A percentile compares a stretch with the other conserved stretches of the same genome.
Conservation (phyloP, 2,113 vertebrate genomes). For the Stigmatopora nigra region DNA sequence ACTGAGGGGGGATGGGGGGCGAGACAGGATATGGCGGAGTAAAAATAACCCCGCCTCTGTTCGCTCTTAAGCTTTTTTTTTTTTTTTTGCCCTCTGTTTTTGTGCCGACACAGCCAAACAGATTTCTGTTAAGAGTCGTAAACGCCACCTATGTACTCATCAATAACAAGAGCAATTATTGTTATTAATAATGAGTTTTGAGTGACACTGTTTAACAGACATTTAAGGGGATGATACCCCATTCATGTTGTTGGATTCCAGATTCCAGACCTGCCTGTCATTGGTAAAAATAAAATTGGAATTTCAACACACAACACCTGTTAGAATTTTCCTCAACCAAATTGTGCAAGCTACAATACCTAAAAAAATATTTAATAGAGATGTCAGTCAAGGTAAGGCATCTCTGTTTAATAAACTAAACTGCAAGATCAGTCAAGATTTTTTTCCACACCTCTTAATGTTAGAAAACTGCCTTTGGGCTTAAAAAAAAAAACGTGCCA, state of each 20-base stretch:
- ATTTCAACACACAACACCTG: neutral
- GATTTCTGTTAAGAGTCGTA: slow-evolving; percentile 30
- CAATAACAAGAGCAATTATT: slow-evolving; percentile 20
- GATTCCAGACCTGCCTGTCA: too few relatives aligned
- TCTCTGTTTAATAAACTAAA: neutral
- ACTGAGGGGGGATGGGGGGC: slow-evolving; percentile 18
- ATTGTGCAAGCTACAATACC: neutral
- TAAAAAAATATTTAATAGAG: neutral
- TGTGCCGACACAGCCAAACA: slow-evolving; percentile 27
- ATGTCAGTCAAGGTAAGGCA: neutral
- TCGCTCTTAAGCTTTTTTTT: slow-evolving; percentile 24
- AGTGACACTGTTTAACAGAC: neutral
- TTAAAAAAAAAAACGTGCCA: neutral
- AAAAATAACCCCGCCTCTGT: slow-evolving; percentile 67
- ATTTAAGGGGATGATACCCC: neutral
- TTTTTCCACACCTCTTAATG: neutral
- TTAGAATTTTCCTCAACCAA: neutral
- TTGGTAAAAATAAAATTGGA: too few relatives aligned
- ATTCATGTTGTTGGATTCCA: too few relatives aligned
- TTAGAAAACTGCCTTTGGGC: neutral
- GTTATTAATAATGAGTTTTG: too few relatives aligned
- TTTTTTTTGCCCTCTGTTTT: neutral
- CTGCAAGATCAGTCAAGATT: neutral
- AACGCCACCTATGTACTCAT: slow-evolving; percentile 22
- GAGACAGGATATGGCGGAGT: slow-evolving; percentile 65